Conservation (phyloP, 2,113 vertebrate genomes). For the Strigops habroptila region DNA sequence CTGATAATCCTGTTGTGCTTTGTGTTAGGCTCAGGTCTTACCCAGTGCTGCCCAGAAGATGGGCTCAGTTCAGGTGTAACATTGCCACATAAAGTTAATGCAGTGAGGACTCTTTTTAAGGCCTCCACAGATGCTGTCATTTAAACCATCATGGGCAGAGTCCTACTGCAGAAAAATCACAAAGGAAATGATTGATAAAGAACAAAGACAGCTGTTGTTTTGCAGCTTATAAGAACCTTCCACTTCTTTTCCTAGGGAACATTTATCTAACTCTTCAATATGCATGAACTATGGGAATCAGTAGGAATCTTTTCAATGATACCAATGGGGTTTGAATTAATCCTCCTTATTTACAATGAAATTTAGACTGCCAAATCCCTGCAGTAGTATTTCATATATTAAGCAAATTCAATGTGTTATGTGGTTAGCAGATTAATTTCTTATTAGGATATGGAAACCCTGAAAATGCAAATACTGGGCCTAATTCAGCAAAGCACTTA, state of each 20-base stretch:
- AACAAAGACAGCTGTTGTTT: neutral
- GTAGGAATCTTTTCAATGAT: neutral
- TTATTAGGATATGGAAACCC: neutral
- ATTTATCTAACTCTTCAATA: neutral
- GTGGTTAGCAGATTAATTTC: neutral
- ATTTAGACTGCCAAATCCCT: neutral
- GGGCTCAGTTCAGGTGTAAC: neutral
- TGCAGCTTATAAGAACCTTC: neutral
- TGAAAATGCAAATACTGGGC: neutral
- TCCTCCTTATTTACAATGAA: constrained; percentile 1
- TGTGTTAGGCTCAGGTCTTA: neutral
- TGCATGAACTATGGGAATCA: neutral
- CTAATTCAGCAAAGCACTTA: neutral
- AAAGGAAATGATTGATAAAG: neutral
- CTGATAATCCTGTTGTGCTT: neutral
- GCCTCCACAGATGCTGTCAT: neutral
- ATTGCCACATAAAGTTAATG: neutral
- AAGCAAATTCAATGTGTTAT: neutral
- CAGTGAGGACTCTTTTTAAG: neutral
- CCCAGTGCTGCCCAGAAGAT: neutral
- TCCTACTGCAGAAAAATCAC: neutral
- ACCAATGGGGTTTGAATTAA: neutral
- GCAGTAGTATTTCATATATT: neutral
- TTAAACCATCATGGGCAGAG: neutral
- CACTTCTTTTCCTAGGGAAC: neutral